Evolutionary conservation across 1,140 invertebrate species (phyloP).

Genomic region (Drosophila willistoni): DNA sequence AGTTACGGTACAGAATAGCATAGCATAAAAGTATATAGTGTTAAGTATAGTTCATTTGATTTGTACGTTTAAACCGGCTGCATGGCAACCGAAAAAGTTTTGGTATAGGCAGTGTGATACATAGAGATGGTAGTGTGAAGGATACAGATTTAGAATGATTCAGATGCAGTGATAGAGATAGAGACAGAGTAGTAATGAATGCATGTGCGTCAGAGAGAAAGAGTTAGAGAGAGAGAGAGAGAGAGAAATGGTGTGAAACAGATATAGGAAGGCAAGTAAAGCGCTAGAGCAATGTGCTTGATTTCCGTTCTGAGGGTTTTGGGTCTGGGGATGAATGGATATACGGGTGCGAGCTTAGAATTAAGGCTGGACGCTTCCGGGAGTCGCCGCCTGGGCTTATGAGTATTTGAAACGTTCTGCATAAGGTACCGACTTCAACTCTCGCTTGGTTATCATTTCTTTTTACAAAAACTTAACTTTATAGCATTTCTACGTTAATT

Average conservation of each 20-base stretch:
- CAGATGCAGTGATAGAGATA: constrained; percentile 19
- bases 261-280: constrained; percentile 43
- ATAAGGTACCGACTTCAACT: constrained; percentile 72
- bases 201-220: neutral
- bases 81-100: constrained; percentile 66
- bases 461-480: constrained; percentile 66
- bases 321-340: neutral
- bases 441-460: constrained; percentile 58
- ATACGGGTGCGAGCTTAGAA: constrained; percentile 59
- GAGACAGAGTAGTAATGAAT: constrained; percentile 23
- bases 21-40: constrained; percentile 25
- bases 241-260: constrained; percentile 15
- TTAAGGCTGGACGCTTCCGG: constrained; percentile 58
- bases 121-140: constrained; percentile 17
- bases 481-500: constrained; percentile 50
- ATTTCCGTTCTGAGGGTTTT: constrained; percentile 19
- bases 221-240: no score
- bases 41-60: constrained; percentile 45
- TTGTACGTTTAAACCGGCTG: constrained; percentile 65
- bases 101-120: constrained; percentile 70
- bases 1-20: constrained; percentile 26
- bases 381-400: constrained; percentile 37
- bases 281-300: constrained; percentile 21
- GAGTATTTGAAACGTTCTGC: constrained; percentile 71
- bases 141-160: constrained; percentile 33